Conservation (phyloP, 2,113 vertebrate species). For the Mirza zaza region DNA sequence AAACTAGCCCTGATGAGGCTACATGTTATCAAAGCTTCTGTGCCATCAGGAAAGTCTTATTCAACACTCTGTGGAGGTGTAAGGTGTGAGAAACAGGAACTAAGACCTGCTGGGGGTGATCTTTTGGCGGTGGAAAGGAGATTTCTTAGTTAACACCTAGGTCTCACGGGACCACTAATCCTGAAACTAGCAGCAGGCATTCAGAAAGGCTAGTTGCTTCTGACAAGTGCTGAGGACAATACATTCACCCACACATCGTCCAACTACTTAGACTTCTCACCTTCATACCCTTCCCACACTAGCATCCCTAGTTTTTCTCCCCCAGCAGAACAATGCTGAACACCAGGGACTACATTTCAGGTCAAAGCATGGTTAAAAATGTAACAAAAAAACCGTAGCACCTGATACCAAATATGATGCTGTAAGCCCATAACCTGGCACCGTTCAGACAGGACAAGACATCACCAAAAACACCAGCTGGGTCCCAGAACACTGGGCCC, state of each 20-base stretch:
- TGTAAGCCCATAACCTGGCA: neutral
- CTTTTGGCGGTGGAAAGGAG: conserved; percentile 13
- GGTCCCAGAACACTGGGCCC: neutral
- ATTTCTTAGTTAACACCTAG: conserved; percentile 46
- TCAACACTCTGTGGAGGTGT: conserved; percentile 59
- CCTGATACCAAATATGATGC: neutral
- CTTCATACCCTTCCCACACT: neutral
- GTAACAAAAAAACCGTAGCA: neutral
- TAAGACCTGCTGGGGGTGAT: neutral
- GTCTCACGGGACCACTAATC: conserved; percentile 52
- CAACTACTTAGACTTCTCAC: neutral
- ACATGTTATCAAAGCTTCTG: neutral
- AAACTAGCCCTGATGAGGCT: neutral
- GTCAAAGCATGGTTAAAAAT: neutral
- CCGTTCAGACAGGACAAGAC: neutral
- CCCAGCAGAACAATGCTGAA: neutral
- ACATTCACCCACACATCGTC: neutral
- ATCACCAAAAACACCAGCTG: neutral
- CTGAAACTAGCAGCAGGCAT: conserved; percentile 46
- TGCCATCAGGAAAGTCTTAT: conserved; percentile 57
- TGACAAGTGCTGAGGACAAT: conserved; percentile 39
- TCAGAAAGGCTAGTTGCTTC: conserved; percentile 40
- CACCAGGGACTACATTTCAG: neutral
- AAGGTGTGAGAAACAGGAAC: conserved; percentile 64
- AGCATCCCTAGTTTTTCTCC: neutral